These are phyloP conservation scores for Urophycis tenuis DNA, from an alignment of 2,797 vertebrate species.

Conservation along the genomic window DNA sequence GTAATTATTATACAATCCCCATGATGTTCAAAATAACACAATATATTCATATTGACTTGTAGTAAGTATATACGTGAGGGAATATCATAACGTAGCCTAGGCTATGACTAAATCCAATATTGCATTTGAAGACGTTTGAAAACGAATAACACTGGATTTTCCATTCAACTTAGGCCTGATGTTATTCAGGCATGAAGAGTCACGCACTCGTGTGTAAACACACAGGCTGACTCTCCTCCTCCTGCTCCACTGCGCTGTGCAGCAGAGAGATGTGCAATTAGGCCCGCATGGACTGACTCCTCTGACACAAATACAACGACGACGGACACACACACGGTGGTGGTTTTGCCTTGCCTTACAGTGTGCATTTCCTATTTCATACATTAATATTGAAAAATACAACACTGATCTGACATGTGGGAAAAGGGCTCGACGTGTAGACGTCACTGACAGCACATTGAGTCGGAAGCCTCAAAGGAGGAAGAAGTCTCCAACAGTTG, in stretches of 20 bases:
- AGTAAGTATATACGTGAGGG: background rate
- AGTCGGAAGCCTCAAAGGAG: too few species aligned
- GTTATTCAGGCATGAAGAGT: slow-evolving; percentile 7
- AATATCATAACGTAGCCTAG: background rate
- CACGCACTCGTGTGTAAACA: slow-evolving; percentile 38
- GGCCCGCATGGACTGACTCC: slow-evolving; percentile 40
- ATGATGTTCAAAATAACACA: background rate
- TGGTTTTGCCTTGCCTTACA: background rate
- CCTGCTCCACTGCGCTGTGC: slow-evolving; percentile 26
- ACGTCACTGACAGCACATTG: too few species aligned
- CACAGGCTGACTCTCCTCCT: background rate
- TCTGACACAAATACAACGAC: background rate
- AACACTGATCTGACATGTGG: background rate
- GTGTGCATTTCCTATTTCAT: background rate
- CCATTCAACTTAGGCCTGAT: background rate
- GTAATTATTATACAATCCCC: background rate
- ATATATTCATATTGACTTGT: background rate
- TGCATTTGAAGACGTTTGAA: background rate
- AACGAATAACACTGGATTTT: background rate
- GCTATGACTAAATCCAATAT: background rate
- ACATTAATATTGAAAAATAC: background rate
- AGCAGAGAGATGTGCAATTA: slow-evolving; percentile 41
- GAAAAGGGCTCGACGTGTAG: too few species aligned
- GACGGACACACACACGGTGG: background rate
- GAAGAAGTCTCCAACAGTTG: background rate